phyloP scores from a whole-genome alignment of 1,140 invertebrate species.

The Drosophila melanogaster region DNA sequence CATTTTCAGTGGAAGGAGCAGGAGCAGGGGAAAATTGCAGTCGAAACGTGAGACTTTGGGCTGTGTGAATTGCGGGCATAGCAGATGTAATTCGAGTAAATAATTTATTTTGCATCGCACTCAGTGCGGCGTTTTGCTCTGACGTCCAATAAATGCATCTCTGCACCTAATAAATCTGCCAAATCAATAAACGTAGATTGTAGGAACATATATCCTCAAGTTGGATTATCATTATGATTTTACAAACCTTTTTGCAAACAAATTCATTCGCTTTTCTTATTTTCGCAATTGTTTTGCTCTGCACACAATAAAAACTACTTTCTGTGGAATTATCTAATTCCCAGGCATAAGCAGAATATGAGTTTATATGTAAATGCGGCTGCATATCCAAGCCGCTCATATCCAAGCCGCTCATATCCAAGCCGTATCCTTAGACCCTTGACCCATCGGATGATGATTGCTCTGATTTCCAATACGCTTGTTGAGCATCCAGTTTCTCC shows the following conservation, averaged over 20 bases:
- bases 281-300: no score
- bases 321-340: not conserved
- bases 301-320: not conserved
- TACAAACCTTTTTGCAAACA: no score
- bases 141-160: not conserved
- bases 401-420: slow-evolving; percentile 3
- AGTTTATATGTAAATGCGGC: not conserved
- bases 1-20: not conserved
- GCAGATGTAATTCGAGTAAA: slow-evolving; percentile 40
- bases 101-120: slow-evolving; percentile 35
- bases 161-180: not conserved
- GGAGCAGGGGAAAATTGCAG: slow-evolving; percentile 23
- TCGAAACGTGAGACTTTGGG: slow-evolving; percentile 36
- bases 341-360: not conserved
- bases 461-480: slow-evolving; percentile 63
- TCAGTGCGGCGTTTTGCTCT: not conserved
- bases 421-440: slow-evolving; percentile 5
- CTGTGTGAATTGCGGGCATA: not conserved
- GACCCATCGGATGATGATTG: not conserved
- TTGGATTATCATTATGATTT: no score
- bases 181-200: not conserved
- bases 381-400: not conserved
- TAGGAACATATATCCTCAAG: no score
- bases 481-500: slow-evolving; percentile 18
- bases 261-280: no score